Evolutionary conservation across 2,888 invertebrate species (phyloP), one percentile per base, ranked within the genome.

Genomic region (Cantharis lateralis): DNA sequence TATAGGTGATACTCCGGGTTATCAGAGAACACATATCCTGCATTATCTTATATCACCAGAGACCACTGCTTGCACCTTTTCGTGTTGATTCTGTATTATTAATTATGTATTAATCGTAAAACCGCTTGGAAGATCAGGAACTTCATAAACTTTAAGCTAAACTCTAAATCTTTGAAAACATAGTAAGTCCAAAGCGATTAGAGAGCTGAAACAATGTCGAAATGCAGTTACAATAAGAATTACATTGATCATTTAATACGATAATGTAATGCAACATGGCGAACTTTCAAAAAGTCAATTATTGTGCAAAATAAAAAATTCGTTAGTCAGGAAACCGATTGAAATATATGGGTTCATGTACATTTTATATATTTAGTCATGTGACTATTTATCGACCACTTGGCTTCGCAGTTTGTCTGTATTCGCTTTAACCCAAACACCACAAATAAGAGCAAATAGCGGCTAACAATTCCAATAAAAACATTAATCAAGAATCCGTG

Each of bases 361-460:
- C n/a, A 66, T 66, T 66, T 20, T 24, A 66, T 66, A 66, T 64
- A 70, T 61, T 61, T 70, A 61, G 15, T 70, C 70, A 70, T 48
- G 70, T 70, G 70, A 32, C 48, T 32, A 32, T 70, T 70, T 48
- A 70, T 70, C 70, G 70, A 70, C 64, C 64, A 66, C 64, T 66
- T 24, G 18, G n/a, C 64, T 66, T 66, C 64, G 64, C 64, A 66
- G 64, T 66, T 66, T n/a, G 64, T 66, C 64, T 66, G 20, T 20
- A 66, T 20, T 66, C 64, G 64, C 24, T 48, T 48, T 48, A 48
- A 48, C n/a, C 48, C 7, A 48, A 66, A 66, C 64, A 66, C 24
- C 24, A 66, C 64, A 66, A 66, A 66, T 66, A 66, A 20, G 64
- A 66, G 64, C 64, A 66, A 66, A 66, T 66, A 24, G 10, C 20